Conservation (phyloP, 2,113 vertebrate genomes). For the Rutilus rutilus region DNA sequence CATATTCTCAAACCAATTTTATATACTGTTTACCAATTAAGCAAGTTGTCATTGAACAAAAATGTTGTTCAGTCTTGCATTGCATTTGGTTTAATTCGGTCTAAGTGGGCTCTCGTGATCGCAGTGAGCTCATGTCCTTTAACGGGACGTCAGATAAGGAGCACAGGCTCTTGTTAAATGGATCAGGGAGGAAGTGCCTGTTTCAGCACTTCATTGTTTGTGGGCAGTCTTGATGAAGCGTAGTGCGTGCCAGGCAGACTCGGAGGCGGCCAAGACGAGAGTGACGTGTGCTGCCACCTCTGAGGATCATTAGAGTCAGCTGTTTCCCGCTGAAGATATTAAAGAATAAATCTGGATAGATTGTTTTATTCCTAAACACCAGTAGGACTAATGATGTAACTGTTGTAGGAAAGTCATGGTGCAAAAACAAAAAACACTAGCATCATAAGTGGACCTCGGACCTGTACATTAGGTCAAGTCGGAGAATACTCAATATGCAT, state of each 20-base stretch:
- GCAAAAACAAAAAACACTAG: not conserved
- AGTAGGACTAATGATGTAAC: not conserved
- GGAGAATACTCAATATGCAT: not conserved
- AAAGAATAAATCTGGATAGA: not conserved
- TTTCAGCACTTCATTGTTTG: conserved; percentile 39
- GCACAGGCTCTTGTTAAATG: conserved; percentile 14
- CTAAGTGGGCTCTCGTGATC: not conserved
- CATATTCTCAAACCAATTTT: not conserved
- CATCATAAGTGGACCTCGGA: not conserved
- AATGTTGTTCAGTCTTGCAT: not conserved
- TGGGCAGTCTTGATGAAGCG: not conserved
- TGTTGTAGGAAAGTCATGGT: not conserved
- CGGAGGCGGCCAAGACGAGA: not conserved
- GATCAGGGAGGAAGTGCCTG: conserved; percentile 30
- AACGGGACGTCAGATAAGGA: conserved; percentile 31
- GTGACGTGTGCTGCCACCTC: not conserved
- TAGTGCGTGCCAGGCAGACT: conserved; percentile 3
- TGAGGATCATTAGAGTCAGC: not conserved
- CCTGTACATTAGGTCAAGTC: not conserved
- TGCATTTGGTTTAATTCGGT: not conserved
- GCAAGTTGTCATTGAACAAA: not conserved
- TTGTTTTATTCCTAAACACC: not conserved
- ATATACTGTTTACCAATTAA: not conserved
- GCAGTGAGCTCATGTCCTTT: conserved; percentile 46
- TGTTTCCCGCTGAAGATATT: not conserved